Evolutionary conservation across 2,888 invertebrate species (phyloP).

Genomic region (Ferdinandea cuprea): DNA sequence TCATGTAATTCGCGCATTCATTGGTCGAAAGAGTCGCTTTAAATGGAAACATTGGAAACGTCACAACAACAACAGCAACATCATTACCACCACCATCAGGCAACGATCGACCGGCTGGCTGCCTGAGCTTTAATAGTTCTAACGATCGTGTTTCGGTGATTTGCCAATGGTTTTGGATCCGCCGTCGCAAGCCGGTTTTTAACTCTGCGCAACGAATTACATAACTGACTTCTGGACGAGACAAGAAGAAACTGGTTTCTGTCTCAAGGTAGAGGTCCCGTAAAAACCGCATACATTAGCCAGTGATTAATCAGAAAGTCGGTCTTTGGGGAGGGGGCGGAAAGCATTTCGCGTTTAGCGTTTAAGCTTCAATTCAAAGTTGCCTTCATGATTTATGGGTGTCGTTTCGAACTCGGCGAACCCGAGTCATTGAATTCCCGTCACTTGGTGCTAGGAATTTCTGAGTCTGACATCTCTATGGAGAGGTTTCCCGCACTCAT

Average conservation of each 20-base stretch:
- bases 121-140: slow-evolving; percentile 26
- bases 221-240: slow-evolving; percentile 46
- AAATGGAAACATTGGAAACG: not conserved
- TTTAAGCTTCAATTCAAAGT: slow-evolving; percentile 17
- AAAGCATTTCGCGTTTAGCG: slow-evolving; percentile 5
- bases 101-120: not conserved
- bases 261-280: slow-evolving; percentile 60
- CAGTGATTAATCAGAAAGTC: slow-evolving; percentile 52
- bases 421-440: slow-evolving; percentile 48
- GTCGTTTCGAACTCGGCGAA: slow-evolving; percentile 47
- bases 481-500: slow-evolving; percentile 17
- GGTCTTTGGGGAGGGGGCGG: slow-evolving; percentile 8
- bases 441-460: slow-evolving; percentile 55
- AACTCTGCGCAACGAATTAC: slow-evolving; percentile 22
- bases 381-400: slow-evolving; percentile 61
- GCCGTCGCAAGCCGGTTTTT: slow-evolving; percentile 48
- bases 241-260: slow-evolving; percentile 39
- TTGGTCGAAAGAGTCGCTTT: slow-evolving; percentile 12
- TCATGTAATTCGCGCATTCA: slow-evolving; percentile 10
- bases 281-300: slow-evolving; percentile 35
- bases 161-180: slow-evolving; percentile 40
- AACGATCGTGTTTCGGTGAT: slow-evolving; percentile 43
- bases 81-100: not conserved
- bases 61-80: slow-evolving; percentile 13
- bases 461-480: slow-evolving; percentile 69